Evolutionary conservation across 2,113 vertebrate genomes (phyloP), one percentile per base, ranked within the genome.

Genomic region (Upupa epops): DNA sequence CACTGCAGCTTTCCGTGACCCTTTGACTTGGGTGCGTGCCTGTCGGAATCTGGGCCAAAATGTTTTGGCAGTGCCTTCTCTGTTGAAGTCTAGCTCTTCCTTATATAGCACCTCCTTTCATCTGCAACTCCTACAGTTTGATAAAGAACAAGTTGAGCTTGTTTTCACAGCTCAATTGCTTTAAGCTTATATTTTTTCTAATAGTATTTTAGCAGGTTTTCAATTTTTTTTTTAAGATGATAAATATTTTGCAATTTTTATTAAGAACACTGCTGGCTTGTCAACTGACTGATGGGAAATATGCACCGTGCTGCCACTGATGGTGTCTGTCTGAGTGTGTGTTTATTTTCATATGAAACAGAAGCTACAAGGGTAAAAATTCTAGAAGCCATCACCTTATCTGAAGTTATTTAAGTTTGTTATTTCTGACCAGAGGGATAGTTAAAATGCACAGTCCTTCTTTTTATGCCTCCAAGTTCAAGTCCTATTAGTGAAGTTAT

Each of bases 41-140:
- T 96, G 93, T 96, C 92, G 90, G 92, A 93, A 90, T 93, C 90
- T 93, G 93, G 95, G 96, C 92, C 94, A 96, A 94, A 96, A 96
- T 76, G 81, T 91, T 95, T 93, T 96, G 95, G 93, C 96, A 96
- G 90, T 5, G 15, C 3, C 6, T 73, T 86, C 92, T 83, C 88
- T 76, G 93, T 90, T 88, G 81, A 94, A 96, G 92, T 94, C 91
- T 94, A 89, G 92, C 93, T 93, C 80, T 93, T 93, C 95, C 92
- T 93, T 94, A 94, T 94, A 94, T 94, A 95, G 95, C 89, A 96
- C 90, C 77, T 95, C 52, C 92, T 96, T 96, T 94, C 93, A 90
- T 94, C 81, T 93, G 75, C 66, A 76, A 89, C 93, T 96, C 94
- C 92, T 94, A 89, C 90, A 89, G 88, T 96, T 96, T 1, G 82